Base-by-base conservation (phyloP, 1,140 invertebrate genomes). In the Tetraneura akinire region DNA sequence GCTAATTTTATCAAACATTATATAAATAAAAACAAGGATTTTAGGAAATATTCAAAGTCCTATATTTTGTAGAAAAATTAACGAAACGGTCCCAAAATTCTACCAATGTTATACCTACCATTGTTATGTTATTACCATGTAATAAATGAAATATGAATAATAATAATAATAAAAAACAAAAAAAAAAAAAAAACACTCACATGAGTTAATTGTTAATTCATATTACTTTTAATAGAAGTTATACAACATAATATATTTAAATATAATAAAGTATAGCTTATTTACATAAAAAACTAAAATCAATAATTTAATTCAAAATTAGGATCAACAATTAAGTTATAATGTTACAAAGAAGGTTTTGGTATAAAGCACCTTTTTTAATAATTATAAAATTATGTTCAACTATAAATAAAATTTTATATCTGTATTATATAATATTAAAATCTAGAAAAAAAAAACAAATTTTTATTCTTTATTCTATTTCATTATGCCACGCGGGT, bases 351-450 rank as follows among this genome's bases (percentile, higher is more conserved):
- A 74, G 71, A 78, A 26, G 16, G 23, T 78, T 78, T 78, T 78
- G 74, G 74, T 78, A 62, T 60, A 42, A 78, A 78, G 74, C 74
- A 78, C 74, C 74, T 13, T 76, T 60, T n/a, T n/a, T n/a, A n/a
- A 26, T 42, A 51, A 70, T 26, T 29, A 70, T 29, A 70, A 70
- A 70, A 49, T 18, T 49, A 70, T 45, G 64, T 45, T 23, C 45
- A 47, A 68, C 66, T 68, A 68, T 47, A 26, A 23, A 68, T 26
- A 47, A 47, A 71, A 71, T 51, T 51, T 71, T 70, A 18, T n/a
- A 45, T 23, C 29, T 47, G 66, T 47, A 47, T 68, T 47, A 64
- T 64, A 47, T 45, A 45, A 37, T n/a, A n/a, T n/a, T 68, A 68
- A 68, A 68, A 68, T 68, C 42, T 68, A 68, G 3, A 47, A 47